A percentile compares a stretch with the other conserved stretches of the same genome.
Conservation (phyloP, 1,140 invertebrate species). For the Drosophila varians region DNA sequence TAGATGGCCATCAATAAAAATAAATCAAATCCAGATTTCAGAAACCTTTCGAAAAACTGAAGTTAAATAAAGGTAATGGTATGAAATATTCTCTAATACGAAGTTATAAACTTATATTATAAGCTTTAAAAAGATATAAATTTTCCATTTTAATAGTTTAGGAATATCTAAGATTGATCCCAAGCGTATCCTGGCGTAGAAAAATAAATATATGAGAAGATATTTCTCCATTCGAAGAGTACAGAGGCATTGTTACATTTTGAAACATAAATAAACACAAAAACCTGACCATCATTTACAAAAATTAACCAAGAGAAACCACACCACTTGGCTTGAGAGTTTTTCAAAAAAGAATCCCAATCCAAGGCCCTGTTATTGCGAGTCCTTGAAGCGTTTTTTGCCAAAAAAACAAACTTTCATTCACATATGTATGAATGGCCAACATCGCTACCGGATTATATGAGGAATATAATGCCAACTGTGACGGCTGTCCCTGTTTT, state of each 20-base stretch:
- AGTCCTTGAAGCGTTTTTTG: slow-evolving; percentile 59
- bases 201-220: too few species aligned
- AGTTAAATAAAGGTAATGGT: not conserved
- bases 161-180: too few species aligned
- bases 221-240: too few species aligned
- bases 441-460: slow-evolving; percentile 79
- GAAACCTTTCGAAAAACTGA: slow-evolving; percentile 43
- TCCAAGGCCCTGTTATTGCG: slow-evolving; percentile 41
- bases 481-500: slow-evolving; percentile 46
- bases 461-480: slow-evolving; percentile 67
- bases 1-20: slow-evolving; percentile 81
- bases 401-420: slow-evolving; percentile 70
- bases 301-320: slow-evolving; percentile 45
- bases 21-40: slow-evolving; percentile 76
- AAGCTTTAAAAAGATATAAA: too few species aligned
- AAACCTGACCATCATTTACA: slow-evolving; percentile 25
- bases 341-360: not conserved
- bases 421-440: slow-evolving; percentile 42
- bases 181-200: too few species aligned
- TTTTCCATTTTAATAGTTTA: too few species aligned
- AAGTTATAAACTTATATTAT: too few species aligned
- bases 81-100: too few species aligned
- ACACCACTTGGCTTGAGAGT: slow-evolving; percentile 23
- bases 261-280: too few species aligned
- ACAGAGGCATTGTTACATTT: too few species aligned